Conservation (phyloP, 2,113 vertebrate species). For the Hyperoodon ampullatus region DNA sequence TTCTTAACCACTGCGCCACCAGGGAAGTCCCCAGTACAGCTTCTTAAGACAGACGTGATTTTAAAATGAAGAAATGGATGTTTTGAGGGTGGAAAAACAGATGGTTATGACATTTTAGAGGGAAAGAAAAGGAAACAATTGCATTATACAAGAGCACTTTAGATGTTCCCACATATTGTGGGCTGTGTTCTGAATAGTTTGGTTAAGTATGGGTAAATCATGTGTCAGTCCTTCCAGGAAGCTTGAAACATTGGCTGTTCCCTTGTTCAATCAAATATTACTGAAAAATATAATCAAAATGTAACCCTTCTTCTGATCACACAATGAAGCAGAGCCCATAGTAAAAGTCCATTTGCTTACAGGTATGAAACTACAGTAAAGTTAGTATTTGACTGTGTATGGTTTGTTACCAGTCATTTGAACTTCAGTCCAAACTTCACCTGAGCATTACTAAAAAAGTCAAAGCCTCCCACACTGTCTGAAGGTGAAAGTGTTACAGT, state of each 20-base stretch:
- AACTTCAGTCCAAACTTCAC: neutral
- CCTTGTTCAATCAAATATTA: neutral
- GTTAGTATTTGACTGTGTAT: neutral
- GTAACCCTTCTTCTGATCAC: neutral
- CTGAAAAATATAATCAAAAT: neutral
- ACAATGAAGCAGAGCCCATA: neutral
- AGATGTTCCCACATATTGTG: neutral
- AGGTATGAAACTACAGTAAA: neutral
- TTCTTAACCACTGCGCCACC: too few species aligned
- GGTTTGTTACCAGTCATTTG: neutral
- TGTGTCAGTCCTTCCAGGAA: neutral
- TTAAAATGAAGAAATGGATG: neutral
- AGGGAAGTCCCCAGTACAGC: too few species aligned
- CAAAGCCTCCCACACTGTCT: neutral
- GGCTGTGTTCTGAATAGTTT: neutral
- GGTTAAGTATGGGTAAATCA: neutral
- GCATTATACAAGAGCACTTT: neutral
- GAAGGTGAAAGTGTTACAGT: neutral
- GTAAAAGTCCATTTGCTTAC: neutral
- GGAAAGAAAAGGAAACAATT: neutral
- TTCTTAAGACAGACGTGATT: neutral
- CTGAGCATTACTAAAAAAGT: neutral
- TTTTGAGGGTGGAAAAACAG: neutral
- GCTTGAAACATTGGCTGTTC: neutral
- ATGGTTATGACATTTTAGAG: neutral